Conservation (phyloP, 2,888 invertebrate species). For the Eilema sororculum region DNA sequence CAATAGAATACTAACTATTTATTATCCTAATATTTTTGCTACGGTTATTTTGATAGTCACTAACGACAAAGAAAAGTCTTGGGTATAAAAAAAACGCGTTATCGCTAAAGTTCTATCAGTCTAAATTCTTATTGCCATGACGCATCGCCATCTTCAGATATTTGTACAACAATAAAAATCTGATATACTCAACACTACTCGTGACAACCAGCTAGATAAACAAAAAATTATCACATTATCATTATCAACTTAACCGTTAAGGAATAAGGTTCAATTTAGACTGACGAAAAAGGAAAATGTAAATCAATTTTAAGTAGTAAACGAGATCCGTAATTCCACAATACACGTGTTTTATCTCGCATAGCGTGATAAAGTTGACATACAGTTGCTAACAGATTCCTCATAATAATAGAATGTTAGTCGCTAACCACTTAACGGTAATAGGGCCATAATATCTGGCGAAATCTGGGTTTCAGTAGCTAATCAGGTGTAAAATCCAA, state of each 20-base stretch:
- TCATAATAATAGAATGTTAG: neutral
- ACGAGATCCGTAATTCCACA: neutral
- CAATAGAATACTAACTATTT: neutral
- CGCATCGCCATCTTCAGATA: neutral
- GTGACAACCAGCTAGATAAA: neutral
- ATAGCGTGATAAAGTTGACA: neutral
- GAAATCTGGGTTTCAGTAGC: neutral
- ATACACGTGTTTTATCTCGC: constrained; percentile 2
- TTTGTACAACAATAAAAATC: neutral
- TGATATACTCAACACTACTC: neutral
- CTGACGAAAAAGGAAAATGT: neutral
- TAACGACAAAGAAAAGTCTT: neutral
- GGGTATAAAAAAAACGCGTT: neutral
- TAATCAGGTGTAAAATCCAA: neutral
- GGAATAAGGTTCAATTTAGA: neutral
- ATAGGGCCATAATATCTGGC: neutral
- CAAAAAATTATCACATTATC: neutral
- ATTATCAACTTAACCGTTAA: neutral
- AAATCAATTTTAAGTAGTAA: constrained; percentile 1
- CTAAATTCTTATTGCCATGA: constrained; percentile 2
- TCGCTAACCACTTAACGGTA: neutral
- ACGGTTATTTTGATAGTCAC: neutral
- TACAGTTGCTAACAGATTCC: constrained; percentile 1
- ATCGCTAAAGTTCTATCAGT: neutral
- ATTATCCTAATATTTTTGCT: neutral